phyloP scores from a whole-genome alignment of 2,888 invertebrate genomes.

The Dione vanillae region DNA sequence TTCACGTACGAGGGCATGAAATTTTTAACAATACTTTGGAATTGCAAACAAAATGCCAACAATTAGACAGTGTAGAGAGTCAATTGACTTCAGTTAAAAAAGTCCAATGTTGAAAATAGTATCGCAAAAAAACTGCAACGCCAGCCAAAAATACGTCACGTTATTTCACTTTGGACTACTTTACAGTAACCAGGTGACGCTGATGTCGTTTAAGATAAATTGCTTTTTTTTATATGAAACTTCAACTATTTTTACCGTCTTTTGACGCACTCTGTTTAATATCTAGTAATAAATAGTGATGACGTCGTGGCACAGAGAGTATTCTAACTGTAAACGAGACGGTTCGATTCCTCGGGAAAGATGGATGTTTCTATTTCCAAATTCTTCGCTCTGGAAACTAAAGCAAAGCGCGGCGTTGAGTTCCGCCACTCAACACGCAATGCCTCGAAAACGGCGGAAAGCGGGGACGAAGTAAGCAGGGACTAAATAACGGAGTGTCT shows the following conservation, averaged over 20 bases:
- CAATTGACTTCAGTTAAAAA: slow-evolving; percentile 31
- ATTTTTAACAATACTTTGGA: background rate
- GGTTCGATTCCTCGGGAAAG: no score
- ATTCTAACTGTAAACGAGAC: no score
- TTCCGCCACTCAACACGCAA: no score
- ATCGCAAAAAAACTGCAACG: slow-evolving; percentile 33
- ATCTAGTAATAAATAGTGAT: background rate
- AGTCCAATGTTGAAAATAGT: slow-evolving; percentile 27
- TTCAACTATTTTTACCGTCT: background rate
- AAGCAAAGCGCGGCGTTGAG: no score
- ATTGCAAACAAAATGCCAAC: background rate
- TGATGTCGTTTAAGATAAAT: slow-evolving; percentile 16
- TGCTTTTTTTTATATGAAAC: background rate
- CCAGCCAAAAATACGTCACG: slow-evolving; percentile 35
- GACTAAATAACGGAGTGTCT: no score
- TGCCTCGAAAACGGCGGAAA: no score
- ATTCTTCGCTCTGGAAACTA: no score
- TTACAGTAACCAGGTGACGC: slow-evolving; percentile 19
- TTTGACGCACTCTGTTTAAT: background rate
- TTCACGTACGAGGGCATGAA: background rate
- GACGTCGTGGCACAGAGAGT: no score
- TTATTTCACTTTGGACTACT: slow-evolving; percentile 10
- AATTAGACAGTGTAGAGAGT: slow-evolving; percentile 21
- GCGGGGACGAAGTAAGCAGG: no score
- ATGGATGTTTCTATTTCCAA: no score